These are phyloP conservation scores for Burhinus bistriatus DNA, from an alignment of 2,113 vertebrate species.

Conservation along the genomic window DNA sequence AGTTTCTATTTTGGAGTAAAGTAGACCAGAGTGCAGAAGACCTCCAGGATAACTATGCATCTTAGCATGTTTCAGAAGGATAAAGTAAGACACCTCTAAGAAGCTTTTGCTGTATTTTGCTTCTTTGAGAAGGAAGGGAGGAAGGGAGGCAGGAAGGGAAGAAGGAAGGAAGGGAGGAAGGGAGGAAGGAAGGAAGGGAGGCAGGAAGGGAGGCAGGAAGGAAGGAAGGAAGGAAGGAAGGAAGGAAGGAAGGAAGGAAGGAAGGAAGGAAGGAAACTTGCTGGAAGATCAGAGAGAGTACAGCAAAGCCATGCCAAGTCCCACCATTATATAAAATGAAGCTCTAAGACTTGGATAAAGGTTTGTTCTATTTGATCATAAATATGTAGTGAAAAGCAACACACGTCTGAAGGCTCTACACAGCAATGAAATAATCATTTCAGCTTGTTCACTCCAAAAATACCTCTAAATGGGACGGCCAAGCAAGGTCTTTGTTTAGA, in stretches of 20 bases:
- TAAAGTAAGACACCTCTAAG: neutral
- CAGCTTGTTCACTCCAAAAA: neutral
- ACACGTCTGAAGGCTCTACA: neutral
- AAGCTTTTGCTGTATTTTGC: neutral
- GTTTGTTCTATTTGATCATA: neutral
- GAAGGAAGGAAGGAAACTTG: neutral
- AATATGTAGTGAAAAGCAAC: neutral
- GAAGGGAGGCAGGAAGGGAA: neutral
- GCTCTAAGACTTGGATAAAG: neutral
- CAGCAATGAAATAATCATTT: neutral
- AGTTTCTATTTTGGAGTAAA: neutral
- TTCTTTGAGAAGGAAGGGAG: neutral
- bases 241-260: neutral
- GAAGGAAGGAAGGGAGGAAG: neutral
- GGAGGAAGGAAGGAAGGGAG: neutral
- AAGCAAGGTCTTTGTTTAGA: conserved; percentile 2
- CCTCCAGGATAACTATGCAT: neutral
- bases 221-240: neutral
- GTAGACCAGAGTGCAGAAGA: neutral
- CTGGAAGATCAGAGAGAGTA: neutral
- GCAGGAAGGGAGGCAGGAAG: neutral
- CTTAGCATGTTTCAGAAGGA: neutral
- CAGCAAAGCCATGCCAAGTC: neutral
- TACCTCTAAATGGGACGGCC: neutral
- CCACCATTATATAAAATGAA: neutral